phyloP scores from a whole-genome alignment of 2,888 invertebrate genomes.

The Drosophila infuscata region DNA sequence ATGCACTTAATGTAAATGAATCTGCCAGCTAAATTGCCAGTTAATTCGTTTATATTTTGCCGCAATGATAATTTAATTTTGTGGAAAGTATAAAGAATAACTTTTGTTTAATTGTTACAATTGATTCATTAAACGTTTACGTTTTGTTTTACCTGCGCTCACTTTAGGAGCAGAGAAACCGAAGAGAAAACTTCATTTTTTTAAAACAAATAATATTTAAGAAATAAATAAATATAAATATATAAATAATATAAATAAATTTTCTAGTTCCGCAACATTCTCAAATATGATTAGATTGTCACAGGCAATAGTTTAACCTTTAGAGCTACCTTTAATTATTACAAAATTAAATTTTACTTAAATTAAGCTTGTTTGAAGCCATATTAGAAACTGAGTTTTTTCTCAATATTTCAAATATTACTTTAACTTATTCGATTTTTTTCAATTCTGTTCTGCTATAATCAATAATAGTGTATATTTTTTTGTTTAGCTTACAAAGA shows the following conservation, averaged over 20 bases:
- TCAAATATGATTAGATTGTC: neutral
- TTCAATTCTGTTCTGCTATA: neutral
- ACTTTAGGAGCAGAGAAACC: neutral
- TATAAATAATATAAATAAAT: neutral
- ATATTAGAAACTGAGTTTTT: no score
- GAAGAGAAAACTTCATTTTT: no score
- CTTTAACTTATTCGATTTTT: neutral
- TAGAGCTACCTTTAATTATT: neutral
- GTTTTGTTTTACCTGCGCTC: neutral
- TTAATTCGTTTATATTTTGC: neutral
- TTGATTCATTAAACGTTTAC: neutral
- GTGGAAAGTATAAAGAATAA: neutral
- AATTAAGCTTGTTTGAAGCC: neutral
- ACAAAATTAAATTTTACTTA: neutral
- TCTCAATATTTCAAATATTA: no score
- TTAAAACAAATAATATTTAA: no score
- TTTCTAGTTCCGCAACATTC: neutral
- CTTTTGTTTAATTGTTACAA: neutral
- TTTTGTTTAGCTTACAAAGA: neutral
- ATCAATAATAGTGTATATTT: neutral
- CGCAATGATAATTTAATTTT: neutral
- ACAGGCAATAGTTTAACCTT: neutral
- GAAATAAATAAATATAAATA: neutral
- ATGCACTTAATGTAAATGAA: constrained; percentile 23
- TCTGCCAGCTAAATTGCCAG: neutral